Percentiles rank a stretch among this genome's conserved stretches.
Conservation (phyloP, 2,797 vertebrate species). For the Rhadinocentrus ornatus region DNA sequence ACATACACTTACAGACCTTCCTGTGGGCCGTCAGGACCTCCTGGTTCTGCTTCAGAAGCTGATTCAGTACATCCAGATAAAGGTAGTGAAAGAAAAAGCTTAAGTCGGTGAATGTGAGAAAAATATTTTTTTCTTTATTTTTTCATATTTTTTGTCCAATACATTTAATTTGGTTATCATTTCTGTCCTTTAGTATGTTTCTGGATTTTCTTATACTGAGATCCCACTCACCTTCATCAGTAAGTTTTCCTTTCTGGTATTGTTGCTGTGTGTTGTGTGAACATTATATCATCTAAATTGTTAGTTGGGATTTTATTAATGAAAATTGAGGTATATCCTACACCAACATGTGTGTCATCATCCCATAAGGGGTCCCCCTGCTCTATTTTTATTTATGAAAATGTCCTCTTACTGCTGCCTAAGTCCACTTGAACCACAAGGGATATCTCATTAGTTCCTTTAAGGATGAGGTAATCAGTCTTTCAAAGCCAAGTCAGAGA, state of each 20-base stretch:
- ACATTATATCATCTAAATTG: background rate
- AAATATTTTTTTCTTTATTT: background rate
- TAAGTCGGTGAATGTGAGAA: background rate
- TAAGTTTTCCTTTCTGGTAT: slow-evolving; percentile 81
- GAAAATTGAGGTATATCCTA: background rate
- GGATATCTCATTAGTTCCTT: slow-evolving; percentile 51
- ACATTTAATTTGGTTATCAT: background rate
- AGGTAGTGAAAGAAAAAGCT: slow-evolving; percentile 79
- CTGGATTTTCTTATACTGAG: slow-evolving; percentile 88
- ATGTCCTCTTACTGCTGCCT: slow-evolving; percentile 18
- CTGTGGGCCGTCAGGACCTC: slow-evolving; percentile 91
- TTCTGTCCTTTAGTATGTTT: slow-evolving; percentile 84
- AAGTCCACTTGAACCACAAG: slow-evolving; percentile 26
- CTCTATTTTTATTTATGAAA: slow-evolving; percentile 6
- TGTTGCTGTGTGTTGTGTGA: background rate
- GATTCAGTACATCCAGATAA: slow-evolving; percentile 93
- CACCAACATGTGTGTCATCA: background rate
- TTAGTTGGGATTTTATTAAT: background rate
- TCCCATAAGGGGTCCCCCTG: background rate
- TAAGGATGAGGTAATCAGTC: slow-evolving; percentile 55
- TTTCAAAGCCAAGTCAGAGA: slow-evolving; percentile 44
- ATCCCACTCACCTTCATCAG: slow-evolving; percentile 92
- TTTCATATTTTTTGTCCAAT: background rate
- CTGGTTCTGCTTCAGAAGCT: slow-evolving; percentile 89
- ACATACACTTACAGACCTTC: slow-evolving; percentile 80